Base-by-base conservation (phyloP, 92 coral and sea anemone genomes). In the Palythoa grandiflora region DNA sequence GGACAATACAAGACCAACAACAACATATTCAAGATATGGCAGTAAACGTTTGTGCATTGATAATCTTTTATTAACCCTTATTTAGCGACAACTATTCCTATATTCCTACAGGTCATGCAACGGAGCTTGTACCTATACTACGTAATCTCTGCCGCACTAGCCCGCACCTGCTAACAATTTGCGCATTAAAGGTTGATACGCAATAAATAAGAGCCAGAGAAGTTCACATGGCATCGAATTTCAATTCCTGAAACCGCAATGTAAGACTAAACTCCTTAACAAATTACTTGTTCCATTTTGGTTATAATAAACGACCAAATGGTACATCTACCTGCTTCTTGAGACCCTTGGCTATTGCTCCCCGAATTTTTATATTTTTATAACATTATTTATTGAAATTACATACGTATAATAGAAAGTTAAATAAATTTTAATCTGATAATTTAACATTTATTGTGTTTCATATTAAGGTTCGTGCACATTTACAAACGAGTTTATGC, bases 31-130 rank as follows among this genome's bases (percentile, higher is more conserved):
- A 48, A 48, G 1, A 65, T 35, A 36, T 70, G 47, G 50, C 50
- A 44, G 52, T 21, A 63, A 3, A 19, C 52, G 20, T 70, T 65
- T 81, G 21, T 81, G 16, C 19, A 71, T 47, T 81, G 36, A 47
- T 2, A 81, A 47, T 12, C 13, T 35, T 81, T 81, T 81, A 66
- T 81, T 81, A 21, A 20, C 17, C 59, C 61, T 65, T 80, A 68
- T 16, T 13, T 5, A 10, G 37, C 13, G 40, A 17, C 15, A n/a
- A 37, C 20, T 17, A 60, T 14, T 75, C 40, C 54, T 11, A 66
- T 44, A 44, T 44, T 44, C 50, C 50, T 44, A 1, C 4, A 44
- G 50, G 20, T 21, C 68, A 20, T 21, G 20, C 7, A 63, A n/a
- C 6, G 70, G 20, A 17, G 70, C 28, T 44, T 63, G 9, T 16